Percentiles rank a stretch among this genome's conserved stretches.
These are phyloP conservation scores for Pagetopsis macropterus DNA, from an alignment of 2,797 vertebrate genomes.

Conservation along the genomic window DNA sequence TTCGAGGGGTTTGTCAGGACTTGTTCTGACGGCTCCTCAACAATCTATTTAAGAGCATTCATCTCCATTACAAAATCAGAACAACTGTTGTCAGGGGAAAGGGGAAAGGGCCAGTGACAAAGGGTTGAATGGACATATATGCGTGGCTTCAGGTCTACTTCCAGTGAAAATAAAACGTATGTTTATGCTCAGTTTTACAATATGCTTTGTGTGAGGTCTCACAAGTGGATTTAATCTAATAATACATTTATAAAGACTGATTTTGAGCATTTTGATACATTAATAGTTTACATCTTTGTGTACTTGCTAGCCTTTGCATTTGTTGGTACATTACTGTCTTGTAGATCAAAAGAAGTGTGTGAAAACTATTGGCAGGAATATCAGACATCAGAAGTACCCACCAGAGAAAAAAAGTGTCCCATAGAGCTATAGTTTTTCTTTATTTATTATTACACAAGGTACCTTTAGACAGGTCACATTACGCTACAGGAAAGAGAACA, in stretches of 20 bases:
- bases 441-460: not conserved
- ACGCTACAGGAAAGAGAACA: too few relatives aligned
- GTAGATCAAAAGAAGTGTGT: not conserved
- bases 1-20: slow-evolving; percentile 58
- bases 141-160: not conserved
- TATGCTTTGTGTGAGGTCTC: not conserved
- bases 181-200: not conserved
- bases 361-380: too few relatives aligned
- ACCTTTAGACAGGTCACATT: not conserved
- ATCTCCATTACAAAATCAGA: slow-evolving; percentile 29
- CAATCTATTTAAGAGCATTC: slow-evolving; percentile 20
- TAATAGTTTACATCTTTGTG: too few relatives aligned
- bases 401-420: not conserved
- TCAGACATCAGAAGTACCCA: too few relatives aligned
- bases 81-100: not conserved
- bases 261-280: not conserved
- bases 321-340: not conserved
- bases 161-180: not conserved
- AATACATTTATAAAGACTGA: not conserved
- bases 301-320: not conserved
- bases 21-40: slow-evolving; percentile 40
- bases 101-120: not conserved
- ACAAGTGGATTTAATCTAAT: not conserved
- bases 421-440: not conserved
- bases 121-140: slow-evolving; percentile 1